Evolutionary conservation across 2,797 vertebrate genomes (phyloP).

Genomic region (Lepus townsendii): DNA sequence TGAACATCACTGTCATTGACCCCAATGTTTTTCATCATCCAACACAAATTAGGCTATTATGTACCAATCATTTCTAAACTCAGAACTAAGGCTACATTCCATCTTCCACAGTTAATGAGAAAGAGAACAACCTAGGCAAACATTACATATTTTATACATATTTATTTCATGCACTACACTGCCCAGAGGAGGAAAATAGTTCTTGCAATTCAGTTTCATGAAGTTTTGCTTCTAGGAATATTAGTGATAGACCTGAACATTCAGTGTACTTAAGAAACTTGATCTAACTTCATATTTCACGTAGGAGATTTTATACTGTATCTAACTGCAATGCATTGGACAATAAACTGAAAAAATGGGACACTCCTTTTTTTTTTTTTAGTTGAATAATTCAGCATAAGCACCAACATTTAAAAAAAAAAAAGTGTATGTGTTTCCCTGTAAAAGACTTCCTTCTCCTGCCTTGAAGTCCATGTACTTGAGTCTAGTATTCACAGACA

Average conservation of each 20-base stretch:
- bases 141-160: slow-evolving; percentile 3
- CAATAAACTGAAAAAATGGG: neutral
- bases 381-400: neutral
- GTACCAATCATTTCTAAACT: slow-evolving; percentile 58
- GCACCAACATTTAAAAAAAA: neutral
- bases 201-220: neutral
- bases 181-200: slow-evolving; percentile 14
- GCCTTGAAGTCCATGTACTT: neutral
- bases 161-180: slow-evolving; percentile 24
- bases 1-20: neutral
- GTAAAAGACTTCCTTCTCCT: neutral
- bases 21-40: neutral
- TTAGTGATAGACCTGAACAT: neutral
- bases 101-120: neutral
- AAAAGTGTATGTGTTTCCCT: neutral
- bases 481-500: neutral
- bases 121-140: neutral
- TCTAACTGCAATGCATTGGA: neutral
- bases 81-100: neutral
- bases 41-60: slow-evolving; percentile 28
- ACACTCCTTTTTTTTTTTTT: neutral
- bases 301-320: neutral
- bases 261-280: neutral
- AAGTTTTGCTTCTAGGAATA: neutral
- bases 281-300: neutral